phyloP scores from a whole-genome alignment of 2,888 invertebrate species.

The Thecocarcelia acutangulata region DNA sequence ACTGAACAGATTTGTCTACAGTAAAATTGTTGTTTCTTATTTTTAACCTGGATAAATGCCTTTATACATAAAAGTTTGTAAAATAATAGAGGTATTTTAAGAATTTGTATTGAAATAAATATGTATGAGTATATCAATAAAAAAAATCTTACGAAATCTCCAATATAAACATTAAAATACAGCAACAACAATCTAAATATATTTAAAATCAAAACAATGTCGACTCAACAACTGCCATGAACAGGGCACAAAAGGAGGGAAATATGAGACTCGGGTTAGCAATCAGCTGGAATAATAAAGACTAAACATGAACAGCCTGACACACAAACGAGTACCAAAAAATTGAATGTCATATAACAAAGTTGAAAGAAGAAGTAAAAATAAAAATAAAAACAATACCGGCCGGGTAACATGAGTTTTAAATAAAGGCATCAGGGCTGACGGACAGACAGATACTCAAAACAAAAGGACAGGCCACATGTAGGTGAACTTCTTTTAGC shows the following conservation, averaged over 20 bases:
- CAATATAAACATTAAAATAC: slow-evolving; percentile 30
- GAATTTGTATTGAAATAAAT: slow-evolving; percentile 44
- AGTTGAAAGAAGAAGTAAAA: slow-evolving; percentile 1
- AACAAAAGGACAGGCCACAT: slow-evolving; percentile 48
- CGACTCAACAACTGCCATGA: slow-evolving; percentile 41
- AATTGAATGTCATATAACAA: slow-evolving; percentile 46
- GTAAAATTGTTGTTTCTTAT: too few species aligned
- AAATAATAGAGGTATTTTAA: slow-evolving; percentile 7
- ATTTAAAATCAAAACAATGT: slow-evolving; percentile 56
- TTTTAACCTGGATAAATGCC: background rate
- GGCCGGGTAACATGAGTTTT: slow-evolving; percentile 41
- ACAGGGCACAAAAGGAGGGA: too few species aligned
- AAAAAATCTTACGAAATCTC: slow-evolving; percentile 15
- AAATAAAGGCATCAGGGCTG: slow-evolving; percentile 7
- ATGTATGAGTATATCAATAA: background rate
- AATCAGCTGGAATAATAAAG: slow-evolving; percentile 50
- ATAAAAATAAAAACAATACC: slow-evolving; percentile 5
- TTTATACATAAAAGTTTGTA: background rate
- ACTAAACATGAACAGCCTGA: slow-evolving; percentile 41
- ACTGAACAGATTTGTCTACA: too few species aligned
- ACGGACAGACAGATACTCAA: slow-evolving; percentile 26
- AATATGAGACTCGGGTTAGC: slow-evolving; percentile 31
- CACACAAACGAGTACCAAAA: slow-evolving; percentile 42
- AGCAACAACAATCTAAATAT: slow-evolving; percentile 15
- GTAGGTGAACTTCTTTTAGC: slow-evolving; percentile 59